phyloP scores from a whole-genome alignment of 2,888 invertebrate species.

The Cephus rjabovi region DNA sequence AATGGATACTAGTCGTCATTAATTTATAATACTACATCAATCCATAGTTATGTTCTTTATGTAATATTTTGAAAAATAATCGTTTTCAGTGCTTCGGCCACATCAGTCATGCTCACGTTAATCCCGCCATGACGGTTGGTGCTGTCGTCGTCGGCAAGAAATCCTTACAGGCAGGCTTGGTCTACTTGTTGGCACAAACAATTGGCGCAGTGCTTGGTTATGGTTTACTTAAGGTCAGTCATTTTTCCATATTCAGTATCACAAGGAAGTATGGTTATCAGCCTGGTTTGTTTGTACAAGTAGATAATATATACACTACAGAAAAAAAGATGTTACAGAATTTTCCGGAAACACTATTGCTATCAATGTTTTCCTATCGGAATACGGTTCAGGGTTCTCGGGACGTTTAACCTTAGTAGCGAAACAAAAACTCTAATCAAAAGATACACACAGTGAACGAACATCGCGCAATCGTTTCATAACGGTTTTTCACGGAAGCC shows the following conservation, averaged over 20 bases:
- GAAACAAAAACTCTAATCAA: background rate
- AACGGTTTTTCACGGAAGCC: background rate
- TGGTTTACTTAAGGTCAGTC: slow-evolving; percentile 59
- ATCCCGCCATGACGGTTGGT: slow-evolving; percentile 64
- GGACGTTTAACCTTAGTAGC: background rate
- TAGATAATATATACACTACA: background rate
- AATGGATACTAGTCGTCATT: background rate
- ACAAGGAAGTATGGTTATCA: background rate
- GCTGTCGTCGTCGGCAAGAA: slow-evolving; percentile 61
- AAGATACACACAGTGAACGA: background rate
- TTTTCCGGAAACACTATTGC: background rate
- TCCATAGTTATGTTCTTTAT: background rate
- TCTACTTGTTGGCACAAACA: slow-evolving; percentile 59
- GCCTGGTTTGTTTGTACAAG: background rate
- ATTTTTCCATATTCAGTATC: background rate
- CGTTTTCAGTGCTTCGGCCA: slow-evolving; percentile 62
- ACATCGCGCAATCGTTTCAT: background rate
- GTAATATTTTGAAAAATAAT: background rate
- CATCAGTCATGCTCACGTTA: slow-evolving; percentile 64
- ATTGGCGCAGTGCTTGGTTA: slow-evolving; percentile 60
- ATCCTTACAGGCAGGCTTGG: slow-evolving; percentile 50
- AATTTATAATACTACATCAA: no score
- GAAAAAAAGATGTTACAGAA: background rate
- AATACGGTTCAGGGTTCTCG: background rate
- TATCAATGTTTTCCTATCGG: background rate